Evolutionary conservation across 92 coral and sea anemone genomes (phyloP).

Genomic region (Anthopleura xanthogrammica): DNA sequence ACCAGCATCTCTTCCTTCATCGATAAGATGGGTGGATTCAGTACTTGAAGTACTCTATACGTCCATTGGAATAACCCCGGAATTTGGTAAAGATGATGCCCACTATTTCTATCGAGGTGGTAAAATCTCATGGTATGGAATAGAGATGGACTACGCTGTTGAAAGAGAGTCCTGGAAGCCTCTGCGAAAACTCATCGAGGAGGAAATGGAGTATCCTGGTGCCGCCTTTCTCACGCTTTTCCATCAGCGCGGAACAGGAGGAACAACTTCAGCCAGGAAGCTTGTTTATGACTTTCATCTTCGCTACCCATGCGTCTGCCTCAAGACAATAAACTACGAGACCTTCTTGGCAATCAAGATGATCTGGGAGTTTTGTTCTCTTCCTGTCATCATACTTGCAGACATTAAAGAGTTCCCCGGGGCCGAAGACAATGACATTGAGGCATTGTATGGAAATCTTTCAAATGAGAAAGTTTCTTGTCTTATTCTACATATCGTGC

Average conservation of each 20-base stretch:
- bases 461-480: too few species aligned
- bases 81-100: slow-evolving; percentile 53
- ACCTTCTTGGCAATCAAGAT: not conserved
- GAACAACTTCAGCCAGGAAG: slow-evolving; percentile 63
- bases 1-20: slow-evolving; percentile 35
- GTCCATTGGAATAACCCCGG: slow-evolving; percentile 49
- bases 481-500: too few species aligned
- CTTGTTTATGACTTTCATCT: slow-evolving; percentile 56
- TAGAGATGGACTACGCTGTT: slow-evolving; percentile 51
- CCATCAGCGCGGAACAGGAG: slow-evolving; percentile 74
- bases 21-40: slow-evolving; percentile 58
- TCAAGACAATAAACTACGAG: slow-evolving; percentile 39
- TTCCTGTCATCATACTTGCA: too few species aligned
- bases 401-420: too few species aligned
- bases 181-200: slow-evolving; percentile 18
- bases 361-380: too few species aligned
- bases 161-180: slow-evolving; percentile 56
- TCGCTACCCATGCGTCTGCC: slow-evolving; percentile 60
- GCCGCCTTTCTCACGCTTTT: slow-evolving; percentile 40
- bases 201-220: slow-evolving; percentile 36
- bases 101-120: slow-evolving; percentile 70
- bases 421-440: too few species aligned
- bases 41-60: slow-evolving; percentile 52
- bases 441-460: too few species aligned
- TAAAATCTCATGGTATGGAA: slow-evolving; percentile 66